These are phyloP conservation scores for Planococcus citri DNA, from an alignment of 1,140 invertebrate genomes.

Conservation along the genomic window DNA sequence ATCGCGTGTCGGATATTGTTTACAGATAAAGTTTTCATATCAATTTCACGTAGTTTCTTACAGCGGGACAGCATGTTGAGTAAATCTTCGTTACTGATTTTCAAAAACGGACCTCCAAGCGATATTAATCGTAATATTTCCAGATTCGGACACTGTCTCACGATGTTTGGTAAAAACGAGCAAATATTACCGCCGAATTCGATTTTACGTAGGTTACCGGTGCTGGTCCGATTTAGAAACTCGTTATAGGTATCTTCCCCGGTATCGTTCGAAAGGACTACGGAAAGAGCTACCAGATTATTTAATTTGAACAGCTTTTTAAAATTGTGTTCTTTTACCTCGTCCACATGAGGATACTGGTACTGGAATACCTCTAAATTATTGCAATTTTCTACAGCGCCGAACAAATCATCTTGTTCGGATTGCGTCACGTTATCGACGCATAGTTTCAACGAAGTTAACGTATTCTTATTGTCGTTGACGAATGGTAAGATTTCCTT, in stretches of 20 bases:
- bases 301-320: not conserved
- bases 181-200: not conserved
- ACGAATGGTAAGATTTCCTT: not conserved
- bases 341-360: conserved; percentile 8
- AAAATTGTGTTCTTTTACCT: not conserved
- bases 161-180: not conserved
- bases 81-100: not conserved
- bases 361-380: not conserved
- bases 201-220: not conserved
- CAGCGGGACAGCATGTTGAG: not conserved
- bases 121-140: not conserved
- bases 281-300: not conserved
- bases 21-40: not conserved
- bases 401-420: not conserved
- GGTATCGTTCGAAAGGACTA: not conserved
- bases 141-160: not conserved
- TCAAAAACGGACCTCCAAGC: not conserved
- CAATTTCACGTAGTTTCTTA: not conserved
- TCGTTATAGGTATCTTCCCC: not conserved
- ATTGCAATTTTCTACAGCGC: not conserved
- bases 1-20: not conserved
- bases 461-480: not conserved
- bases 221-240: not conserved
- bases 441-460: not conserved
- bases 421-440: not conserved